A percentile compares a stretch with the other conserved stretches of the same genome.
Conservation (phyloP, 2,888 invertebrate genomes). For the Ptychoptera albimana region DNA sequence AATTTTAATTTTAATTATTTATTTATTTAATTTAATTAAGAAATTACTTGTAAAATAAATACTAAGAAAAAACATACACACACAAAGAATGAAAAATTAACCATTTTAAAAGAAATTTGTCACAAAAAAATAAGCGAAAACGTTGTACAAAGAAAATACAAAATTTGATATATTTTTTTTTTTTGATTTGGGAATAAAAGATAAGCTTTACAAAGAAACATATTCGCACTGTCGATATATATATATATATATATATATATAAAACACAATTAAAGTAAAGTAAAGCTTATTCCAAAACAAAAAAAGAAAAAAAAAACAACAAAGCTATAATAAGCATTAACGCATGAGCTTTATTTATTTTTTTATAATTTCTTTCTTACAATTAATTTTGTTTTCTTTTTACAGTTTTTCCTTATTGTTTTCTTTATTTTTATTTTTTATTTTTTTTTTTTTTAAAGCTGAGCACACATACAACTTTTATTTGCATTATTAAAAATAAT, state of each 20-base stretch:
- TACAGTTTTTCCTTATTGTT: not conserved
- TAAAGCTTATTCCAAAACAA: not conserved
- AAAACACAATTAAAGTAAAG: not conserved
- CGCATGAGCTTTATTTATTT: not conserved
- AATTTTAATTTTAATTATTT: not conserved
- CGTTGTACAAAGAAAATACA: too few relatives aligned
- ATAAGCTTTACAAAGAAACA: not conserved
- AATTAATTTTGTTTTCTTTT: too few relatives aligned
- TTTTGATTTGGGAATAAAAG: not conserved
- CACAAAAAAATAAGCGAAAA: too few relatives aligned
- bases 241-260: too few relatives aligned
- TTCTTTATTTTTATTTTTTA: too few relatives aligned
- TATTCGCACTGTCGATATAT: too few relatives aligned
- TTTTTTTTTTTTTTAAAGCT: not conserved
- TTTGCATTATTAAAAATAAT: not conserved
- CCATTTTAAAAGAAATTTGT: too few relatives aligned
- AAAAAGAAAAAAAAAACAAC: too few relatives aligned
- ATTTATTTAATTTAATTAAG: not conserved
- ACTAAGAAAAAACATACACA: too few relatives aligned
- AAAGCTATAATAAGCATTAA: not conserved
- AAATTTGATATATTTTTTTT: too few relatives aligned
- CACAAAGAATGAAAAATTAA: too few relatives aligned
- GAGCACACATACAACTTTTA: not conserved
- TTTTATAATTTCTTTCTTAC: not conserved
- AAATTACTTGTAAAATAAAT: not conserved